phyloP scores from a whole-genome alignment of 2,113 vertebrate genomes.

The Clarias magur region DNA sequence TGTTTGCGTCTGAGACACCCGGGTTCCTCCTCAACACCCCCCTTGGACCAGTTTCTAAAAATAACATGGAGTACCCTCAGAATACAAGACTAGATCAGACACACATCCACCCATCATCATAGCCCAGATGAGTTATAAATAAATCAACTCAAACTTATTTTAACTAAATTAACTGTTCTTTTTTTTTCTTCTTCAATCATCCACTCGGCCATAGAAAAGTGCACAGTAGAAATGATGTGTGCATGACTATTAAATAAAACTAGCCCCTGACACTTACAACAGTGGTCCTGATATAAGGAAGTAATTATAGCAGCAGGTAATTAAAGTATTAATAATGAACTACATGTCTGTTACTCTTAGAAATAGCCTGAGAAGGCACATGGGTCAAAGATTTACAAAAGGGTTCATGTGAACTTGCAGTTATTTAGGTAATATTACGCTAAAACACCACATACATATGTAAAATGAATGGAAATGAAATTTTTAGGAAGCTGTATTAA shows the following conservation, averaged over 20 bases:
- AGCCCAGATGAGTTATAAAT: background rate
- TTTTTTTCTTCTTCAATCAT: background rate
- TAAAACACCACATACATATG: background rate
- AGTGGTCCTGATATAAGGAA: background rate
- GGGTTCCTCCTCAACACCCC: background rate
- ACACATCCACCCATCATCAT: background rate
- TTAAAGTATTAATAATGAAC: conserved; percentile 8
- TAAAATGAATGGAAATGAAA: background rate
- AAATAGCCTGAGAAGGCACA: background rate
- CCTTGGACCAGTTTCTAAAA: background rate
- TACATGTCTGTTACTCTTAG: background rate
- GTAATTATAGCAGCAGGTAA: background rate
- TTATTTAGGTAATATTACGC: background rate
- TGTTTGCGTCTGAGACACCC: background rate
- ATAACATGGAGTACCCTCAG: background rate
- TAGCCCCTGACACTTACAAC: background rate
- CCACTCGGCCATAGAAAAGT: no score
- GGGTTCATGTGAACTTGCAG: background rate
- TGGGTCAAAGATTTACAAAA: background rate
- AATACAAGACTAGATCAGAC: background rate
- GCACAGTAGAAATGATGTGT: background rate
- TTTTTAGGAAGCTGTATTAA: background rate
- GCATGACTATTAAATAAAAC: background rate
- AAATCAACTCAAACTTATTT: background rate
- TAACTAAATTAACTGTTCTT: background rate